Base-by-base conservation (phyloP, 2,113 vertebrate species). In the Bothrops jararaca region DNA sequence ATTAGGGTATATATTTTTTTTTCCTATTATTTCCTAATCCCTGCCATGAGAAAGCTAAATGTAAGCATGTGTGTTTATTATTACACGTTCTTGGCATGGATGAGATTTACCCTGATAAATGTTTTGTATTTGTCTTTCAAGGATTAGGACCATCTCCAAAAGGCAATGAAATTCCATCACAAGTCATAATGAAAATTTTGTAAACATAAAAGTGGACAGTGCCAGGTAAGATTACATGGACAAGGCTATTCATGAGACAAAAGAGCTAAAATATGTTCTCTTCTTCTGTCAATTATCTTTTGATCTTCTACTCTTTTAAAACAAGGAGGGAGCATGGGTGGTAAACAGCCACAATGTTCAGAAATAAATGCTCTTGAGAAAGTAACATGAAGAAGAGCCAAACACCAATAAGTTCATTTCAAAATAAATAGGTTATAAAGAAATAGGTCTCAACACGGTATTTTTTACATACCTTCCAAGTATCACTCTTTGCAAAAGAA, bases 341-440 rank as follows among this genome's bases (percentile, higher is more conserved):
- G 15, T 12, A 87, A 91, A 0, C 0, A 91, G n/a, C 24, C 10
- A 85, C 64, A 45, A 5, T 1, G 29, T 22, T 56, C 0, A 50
- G 52, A 60, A 22, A 8, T 5, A 29, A 50, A 87, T 64, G 57
- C 2, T 58, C 23, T 58, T 58, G 57, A 24, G 57, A 58, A 5
- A 58, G 24, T 85, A 80, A 45, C 57, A 9, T 86, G 34, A 22
- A 29, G 24, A 20, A 56, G 56, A 56, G 26, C 39, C 53, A 48
- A 85, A 12, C 6, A 2, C 15, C 23, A 45, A 54, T 42, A 53
- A 6, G 90, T 7, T 86, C 13, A 86, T 85, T 56, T 29, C 39
- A 39, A 91, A 34, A 42, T 34, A 39, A 12, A 26, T 42, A n/a
- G 69, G 0, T 54, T 80, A 85, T 69, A 12, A 85, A 34, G 34